These are phyloP conservation scores for Colostygia pectinataria DNA, from an alignment of 2,888 invertebrate species.

Conservation along the genomic window DNA sequence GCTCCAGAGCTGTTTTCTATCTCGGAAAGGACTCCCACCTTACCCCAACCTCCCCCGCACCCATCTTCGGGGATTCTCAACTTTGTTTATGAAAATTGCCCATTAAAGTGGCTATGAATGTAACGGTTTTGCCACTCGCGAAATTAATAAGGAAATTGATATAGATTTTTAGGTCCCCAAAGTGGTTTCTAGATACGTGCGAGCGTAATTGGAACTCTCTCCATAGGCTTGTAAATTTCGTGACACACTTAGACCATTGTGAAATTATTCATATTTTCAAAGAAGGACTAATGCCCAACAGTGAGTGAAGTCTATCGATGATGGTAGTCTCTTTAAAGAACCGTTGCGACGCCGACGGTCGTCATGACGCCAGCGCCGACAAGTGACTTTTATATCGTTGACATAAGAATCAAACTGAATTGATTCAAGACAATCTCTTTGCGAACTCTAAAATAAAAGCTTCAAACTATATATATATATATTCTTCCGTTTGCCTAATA, in stretches of 20 bases:
- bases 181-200: constrained; percentile 34
- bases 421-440: no score
- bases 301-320: not conserved
- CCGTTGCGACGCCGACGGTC: no score
- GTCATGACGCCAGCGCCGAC: no score
- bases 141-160: constrained; percentile 83
- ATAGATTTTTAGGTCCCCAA: constrained; percentile 67
- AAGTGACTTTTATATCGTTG: no score
- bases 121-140: constrained; percentile 79
- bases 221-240: constrained; percentile 12
- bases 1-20: constrained; percentile 85
- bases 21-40: constrained; percentile 75
- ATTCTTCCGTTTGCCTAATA: no score
- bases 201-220: constrained; percentile 20
- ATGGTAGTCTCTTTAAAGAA: no score
- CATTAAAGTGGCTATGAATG: constrained; percentile 83
- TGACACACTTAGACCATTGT: constrained; percentile 6
- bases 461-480: no score
- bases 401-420: no score
- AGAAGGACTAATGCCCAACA: not conserved
- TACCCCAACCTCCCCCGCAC: constrained; percentile 48
- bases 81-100: constrained; percentile 83
- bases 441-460: no score
- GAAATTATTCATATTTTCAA: not conserved
- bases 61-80: constrained; percentile 73